phyloP scores from a whole-genome alignment of 30 jellyfish, hydroid and myxozoan species.

The Catostylus mosaicus region DNA sequence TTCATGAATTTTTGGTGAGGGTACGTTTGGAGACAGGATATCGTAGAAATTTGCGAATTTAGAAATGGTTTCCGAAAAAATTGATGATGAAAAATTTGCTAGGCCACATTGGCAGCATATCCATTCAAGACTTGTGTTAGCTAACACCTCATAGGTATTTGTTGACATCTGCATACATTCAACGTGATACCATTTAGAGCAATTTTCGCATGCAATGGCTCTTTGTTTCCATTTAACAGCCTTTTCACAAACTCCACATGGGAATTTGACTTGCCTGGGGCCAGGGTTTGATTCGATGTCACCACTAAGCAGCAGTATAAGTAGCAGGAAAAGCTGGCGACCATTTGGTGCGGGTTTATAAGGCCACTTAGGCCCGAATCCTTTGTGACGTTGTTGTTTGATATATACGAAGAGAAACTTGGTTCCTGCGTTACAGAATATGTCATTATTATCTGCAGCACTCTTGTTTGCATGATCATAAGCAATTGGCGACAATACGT shows the following conservation, averaged over 20 bases:
- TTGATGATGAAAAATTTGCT: conserved; percentile 31
- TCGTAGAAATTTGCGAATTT: conserved; percentile 22
- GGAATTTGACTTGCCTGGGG: conserved; percentile 32
- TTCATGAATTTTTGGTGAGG: conserved; percentile 4
- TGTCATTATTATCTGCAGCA: neutral
- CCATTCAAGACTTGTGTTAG: conserved; percentile 46
- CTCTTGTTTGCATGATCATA: neutral
- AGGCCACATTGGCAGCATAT: conserved; percentile 48
- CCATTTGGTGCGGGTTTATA: neutral
- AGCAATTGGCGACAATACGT: neutral
- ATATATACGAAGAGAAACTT: neutral
- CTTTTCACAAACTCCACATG: conserved; percentile 9
- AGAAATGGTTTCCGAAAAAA: conserved; percentile 16
- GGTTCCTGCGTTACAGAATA: neutral
- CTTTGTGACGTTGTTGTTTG: neutral
- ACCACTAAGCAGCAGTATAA: conserved; percentile 27
- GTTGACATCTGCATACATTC: conserved; percentile 34
- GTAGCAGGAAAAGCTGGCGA: conserved; percentile 15
- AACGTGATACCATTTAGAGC: conserved; percentile 30
- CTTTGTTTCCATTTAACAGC: conserved; percentile 37
- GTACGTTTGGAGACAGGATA: conserved; percentile 22
- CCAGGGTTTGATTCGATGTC: conserved; percentile 36
- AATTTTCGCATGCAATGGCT: conserved; percentile 2
- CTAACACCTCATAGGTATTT: conserved; percentile 27
- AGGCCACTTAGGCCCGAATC: conserved; percentile 7